These are phyloP conservation scores for Montipora capricornis DNA, from an alignment of 64 coral and sea anemone genomes.

Conservation along the genomic window DNA sequence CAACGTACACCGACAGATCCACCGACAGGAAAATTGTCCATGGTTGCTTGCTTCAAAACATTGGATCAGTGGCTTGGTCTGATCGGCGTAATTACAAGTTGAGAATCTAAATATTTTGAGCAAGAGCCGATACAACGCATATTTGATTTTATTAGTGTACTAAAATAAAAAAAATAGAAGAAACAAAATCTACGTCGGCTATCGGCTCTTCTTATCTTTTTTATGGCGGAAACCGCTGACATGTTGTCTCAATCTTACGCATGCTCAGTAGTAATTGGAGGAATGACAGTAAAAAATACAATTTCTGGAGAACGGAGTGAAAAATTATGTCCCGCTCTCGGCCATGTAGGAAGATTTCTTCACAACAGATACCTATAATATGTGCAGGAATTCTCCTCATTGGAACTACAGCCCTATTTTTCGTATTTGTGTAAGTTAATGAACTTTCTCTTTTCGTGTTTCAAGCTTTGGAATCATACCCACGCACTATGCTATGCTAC, in stretches of 20 bases:
- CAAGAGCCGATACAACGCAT: no score
- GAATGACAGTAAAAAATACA: not conserved
- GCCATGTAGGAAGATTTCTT: conserved; percentile 72
- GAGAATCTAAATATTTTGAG: no score
- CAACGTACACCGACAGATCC: no score
- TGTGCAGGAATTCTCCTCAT: conserved; percentile 92
- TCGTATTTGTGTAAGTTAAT: conserved; percentile 93
- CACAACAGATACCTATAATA: conserved; percentile 95
- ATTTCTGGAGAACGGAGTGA: conserved; percentile 38
- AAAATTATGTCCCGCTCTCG: conserved; percentile 76
- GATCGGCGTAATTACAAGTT: no score
- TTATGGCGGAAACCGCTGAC: conserved; percentile 55
- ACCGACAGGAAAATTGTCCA: no score
- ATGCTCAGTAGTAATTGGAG: conserved; percentile 62
- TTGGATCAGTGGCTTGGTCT: no score
- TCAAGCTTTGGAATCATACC: conserved; percentile 52
- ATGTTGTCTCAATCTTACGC: conserved; percentile 43
- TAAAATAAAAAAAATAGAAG: no score
- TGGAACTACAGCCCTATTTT: conserved; percentile 91
- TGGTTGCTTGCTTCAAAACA: no score
- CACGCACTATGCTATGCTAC: conserved; percentile 32
- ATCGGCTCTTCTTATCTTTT: no score
- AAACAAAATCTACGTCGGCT: no score
- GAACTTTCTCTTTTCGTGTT: not conserved
- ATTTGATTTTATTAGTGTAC: no score